Conservation (phyloP, 2,113 vertebrate species). For the Sinocyclocheilus maitianheensis region DNA sequence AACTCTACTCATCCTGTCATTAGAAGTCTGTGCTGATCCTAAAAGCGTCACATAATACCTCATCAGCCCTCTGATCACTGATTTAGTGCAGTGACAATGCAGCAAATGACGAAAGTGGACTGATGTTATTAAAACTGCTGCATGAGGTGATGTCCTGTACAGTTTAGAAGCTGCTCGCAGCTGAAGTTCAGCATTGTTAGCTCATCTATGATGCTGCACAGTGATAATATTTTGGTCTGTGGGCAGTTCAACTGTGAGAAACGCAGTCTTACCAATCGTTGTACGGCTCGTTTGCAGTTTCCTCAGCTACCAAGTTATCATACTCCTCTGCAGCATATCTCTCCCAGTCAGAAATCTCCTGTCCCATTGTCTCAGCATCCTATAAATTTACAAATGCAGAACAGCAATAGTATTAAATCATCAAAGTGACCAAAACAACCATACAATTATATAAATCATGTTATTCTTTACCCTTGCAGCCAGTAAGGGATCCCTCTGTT, state of each 20-base stretch:
- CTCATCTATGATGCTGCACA: neutral
- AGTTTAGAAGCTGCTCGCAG: neutral
- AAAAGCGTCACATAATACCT: constrained; percentile 71
- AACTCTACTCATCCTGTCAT: constrained; percentile 58
- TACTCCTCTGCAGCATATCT: constrained; percentile 91
- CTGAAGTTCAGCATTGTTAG: neutral
- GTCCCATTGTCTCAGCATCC: constrained; percentile 85
- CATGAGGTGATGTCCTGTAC: neutral
- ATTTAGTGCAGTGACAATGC: neutral
- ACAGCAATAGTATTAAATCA: neutral
- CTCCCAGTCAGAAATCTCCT: constrained; percentile 93
- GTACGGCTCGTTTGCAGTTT: constrained; percentile 85
- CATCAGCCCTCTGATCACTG: constrained; percentile 60
- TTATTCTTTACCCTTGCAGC: constrained; percentile 72
- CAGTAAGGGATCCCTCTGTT: constrained; percentile 88
- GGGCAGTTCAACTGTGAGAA: constrained; percentile 1
- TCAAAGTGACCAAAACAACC: neutral
- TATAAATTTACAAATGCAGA: constrained; percentile 57
- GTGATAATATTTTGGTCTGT: constrained; percentile 29
- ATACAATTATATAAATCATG: neutral
- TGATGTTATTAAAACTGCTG: neutral
- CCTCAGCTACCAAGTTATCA: constrained; percentile 89
- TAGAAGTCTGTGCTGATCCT: constrained; percentile 74
- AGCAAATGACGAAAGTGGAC: constrained; percentile 5
- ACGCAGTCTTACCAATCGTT: constrained; percentile 81